phyloP scores from a whole-genome alignment of 2,113 vertebrate species.

The Phylloscopus trochiloides region DNA sequence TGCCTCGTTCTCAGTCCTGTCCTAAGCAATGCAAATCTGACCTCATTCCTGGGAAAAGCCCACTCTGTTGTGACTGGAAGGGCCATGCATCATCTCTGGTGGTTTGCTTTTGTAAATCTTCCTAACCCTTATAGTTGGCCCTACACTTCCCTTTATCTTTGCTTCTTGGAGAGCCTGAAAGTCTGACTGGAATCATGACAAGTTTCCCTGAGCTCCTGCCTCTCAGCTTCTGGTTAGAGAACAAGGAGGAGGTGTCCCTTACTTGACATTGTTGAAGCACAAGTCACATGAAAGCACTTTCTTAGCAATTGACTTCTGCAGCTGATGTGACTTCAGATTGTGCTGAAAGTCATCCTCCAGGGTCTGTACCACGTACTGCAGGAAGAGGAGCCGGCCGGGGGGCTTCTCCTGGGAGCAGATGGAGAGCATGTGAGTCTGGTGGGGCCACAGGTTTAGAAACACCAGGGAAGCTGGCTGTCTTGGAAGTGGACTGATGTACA shows the following conservation, averaged over 20 bases:
- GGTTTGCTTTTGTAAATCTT: background rate
- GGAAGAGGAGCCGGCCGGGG: conserved; percentile 78
- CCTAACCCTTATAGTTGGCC: background rate
- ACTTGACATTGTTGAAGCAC: conserved; percentile 84
- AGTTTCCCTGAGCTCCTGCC: background rate
- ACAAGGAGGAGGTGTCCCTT: background rate
- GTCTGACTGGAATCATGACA: background rate
- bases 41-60: background rate
- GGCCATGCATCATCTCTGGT: background rate
- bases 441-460: background rate
- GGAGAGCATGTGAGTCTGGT: background rate
- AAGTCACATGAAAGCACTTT: conserved; percentile 82
- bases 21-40: background rate
- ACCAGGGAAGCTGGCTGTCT: background rate
- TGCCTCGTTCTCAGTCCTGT: background rate
- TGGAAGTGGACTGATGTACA: background rate
- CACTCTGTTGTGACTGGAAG: background rate
- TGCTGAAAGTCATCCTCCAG: conserved; percentile 89
- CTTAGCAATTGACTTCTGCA: conserved; percentile 83
- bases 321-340: conserved; percentile 60
- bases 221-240: background rate
- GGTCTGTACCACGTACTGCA: conserved; percentile 89
- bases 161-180: background rate
- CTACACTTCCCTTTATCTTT: background rate
- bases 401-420: conserved; percentile 70